Conservation (phyloP, 2,113 vertebrate genomes). For the Heptranchias perlo region DNA sequence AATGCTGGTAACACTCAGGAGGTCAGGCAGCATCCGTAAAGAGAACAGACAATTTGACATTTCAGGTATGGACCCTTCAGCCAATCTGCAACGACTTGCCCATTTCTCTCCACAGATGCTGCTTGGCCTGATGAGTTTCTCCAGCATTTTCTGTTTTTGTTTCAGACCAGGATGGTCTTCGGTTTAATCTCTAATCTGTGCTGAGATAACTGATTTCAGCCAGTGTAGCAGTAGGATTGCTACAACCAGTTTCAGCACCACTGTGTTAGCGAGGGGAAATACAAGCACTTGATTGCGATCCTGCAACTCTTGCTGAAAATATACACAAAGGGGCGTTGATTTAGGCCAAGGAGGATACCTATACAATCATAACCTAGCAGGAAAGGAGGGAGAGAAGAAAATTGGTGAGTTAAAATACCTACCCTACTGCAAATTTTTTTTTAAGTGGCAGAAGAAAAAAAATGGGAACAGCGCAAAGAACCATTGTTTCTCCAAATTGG, state of each 20-base stretch:
- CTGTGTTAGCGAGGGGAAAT: neutral
- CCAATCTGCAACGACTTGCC: neutral
- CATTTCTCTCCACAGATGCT: neutral
- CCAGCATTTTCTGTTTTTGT: neutral
- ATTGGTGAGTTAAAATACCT: neutral
- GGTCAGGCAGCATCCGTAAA: neutral
- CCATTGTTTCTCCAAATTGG: neutral
- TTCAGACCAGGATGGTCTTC: neutral
- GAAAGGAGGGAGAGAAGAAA: neutral
- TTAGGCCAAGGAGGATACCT: neutral
- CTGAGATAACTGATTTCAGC: neutral
- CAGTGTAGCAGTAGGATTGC: neutral
- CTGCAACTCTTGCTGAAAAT: neutral
- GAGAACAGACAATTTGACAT: neutral
- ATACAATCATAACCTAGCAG: neutral
- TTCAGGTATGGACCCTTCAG: neutral
- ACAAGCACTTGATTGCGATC: neutral
- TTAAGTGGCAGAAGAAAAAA: neutral
- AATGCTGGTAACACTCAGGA: neutral
- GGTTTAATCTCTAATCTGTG: neutral
- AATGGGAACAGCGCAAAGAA: neutral
- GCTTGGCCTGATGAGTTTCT: neutral
- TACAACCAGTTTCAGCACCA: neutral
- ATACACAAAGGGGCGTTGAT: neutral
- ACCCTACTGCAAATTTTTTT: neutral